A percentile compares a stretch with the other conserved stretches of the same genome.
These are phyloP conservation scores for Caenorhabditis sp. DNA, from an alignment of 2,888 invertebrate species.

Conservation along the genomic window DNA sequence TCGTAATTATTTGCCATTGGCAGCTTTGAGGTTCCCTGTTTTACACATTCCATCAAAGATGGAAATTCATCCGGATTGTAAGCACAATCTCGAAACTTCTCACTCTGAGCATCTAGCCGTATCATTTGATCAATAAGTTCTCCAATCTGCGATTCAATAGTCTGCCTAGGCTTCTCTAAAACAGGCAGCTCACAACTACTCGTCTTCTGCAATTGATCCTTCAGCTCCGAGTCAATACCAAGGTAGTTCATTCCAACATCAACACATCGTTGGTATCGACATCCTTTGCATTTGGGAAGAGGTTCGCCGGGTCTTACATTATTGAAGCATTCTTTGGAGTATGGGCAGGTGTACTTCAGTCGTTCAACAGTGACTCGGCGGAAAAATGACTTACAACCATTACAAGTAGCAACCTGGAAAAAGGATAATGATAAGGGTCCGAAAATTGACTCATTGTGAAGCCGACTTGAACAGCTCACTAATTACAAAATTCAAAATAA, in stretches of 20 bases:
- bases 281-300: conserved; percentile 10
- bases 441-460: background rate
- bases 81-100: background rate
- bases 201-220: background rate
- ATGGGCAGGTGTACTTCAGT: background rate
- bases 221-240: background rate
- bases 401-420: background rate
- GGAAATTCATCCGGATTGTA: background rate
- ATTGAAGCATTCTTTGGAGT: background rate
- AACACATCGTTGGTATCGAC: conserved; percentile 17
- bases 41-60: background rate
- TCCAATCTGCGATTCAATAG: background rate
- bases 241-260: conserved; percentile 13
- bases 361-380: background rate
- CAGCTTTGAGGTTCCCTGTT: background rate
- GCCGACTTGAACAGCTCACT: no score
- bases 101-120: background rate
- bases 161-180: background rate
- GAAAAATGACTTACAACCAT: background rate
- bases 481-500: background rate
- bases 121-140: background rate
- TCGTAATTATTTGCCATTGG: background rate
- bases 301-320: background rate
- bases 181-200: background rate
- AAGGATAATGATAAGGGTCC: background rate